phyloP scores from a whole-genome alignment of 2,797 vertebrate genomes.

The Rhodeus uyekii region DNA sequence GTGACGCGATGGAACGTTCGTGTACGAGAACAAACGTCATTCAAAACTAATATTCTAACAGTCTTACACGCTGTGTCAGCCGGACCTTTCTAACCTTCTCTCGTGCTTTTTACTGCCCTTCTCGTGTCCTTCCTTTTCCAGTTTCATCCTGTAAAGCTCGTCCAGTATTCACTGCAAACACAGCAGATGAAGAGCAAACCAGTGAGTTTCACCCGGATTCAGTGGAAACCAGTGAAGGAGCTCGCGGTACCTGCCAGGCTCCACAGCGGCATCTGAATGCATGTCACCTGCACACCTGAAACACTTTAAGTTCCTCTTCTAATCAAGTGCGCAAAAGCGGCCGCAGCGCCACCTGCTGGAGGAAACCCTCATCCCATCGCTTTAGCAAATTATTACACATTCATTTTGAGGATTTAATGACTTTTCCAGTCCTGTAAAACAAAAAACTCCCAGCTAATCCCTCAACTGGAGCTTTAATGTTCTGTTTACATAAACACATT shows the following conservation, averaged over 20 bases:
- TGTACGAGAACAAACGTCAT: too few species aligned
- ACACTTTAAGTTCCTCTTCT: slow-evolving; percentile 31
- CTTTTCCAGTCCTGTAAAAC: neutral
- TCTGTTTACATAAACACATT: too few species aligned
- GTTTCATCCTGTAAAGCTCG: slow-evolving; percentile 43
- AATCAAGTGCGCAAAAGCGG: slow-evolving; percentile 54
- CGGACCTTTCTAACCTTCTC: slow-evolving; percentile 43
- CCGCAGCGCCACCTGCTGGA: slow-evolving; percentile 22
- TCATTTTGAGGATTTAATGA: neutral
- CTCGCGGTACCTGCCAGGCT: neutral
- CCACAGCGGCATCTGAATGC: neutral
- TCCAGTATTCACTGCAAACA: neutral
- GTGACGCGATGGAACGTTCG: neutral
- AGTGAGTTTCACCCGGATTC: too few species aligned
- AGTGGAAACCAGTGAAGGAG: too few species aligned
- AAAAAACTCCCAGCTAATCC: neutral
- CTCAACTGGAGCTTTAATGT: too few species aligned
- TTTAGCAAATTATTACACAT: too few species aligned
- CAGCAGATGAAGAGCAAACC: too few species aligned
- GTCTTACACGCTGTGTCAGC: too few species aligned
- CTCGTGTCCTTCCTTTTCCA: slow-evolving; percentile 32
- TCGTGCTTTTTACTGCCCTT: slow-evolving; percentile 12
- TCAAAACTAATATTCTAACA: too few species aligned
- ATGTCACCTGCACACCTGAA: slow-evolving; percentile 53
- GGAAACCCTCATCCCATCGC: too few species aligned